These are phyloP conservation scores for Platygyra sinensis DNA, from an alignment of 64 coral and sea anemone genomes.

Conservation along the genomic window DNA sequence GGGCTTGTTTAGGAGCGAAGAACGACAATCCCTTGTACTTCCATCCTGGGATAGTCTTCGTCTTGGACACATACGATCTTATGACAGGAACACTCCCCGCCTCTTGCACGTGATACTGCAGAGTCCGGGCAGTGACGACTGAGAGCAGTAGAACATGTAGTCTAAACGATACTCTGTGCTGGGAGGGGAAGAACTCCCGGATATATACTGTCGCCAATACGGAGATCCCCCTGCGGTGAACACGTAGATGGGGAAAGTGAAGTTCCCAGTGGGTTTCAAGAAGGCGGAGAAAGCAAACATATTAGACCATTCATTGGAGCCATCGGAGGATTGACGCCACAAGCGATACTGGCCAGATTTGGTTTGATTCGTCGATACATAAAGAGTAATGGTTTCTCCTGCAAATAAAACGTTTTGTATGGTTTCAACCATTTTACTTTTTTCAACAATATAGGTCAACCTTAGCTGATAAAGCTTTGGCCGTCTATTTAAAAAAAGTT, in stretches of 20 bases:
- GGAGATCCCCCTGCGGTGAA: constrained; percentile 90
- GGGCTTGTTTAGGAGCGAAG: constrained; percentile 39
- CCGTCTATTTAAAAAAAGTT: background rate
- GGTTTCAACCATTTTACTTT: too few species aligned
- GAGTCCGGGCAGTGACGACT: constrained; percentile 48
- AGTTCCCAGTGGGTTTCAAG: constrained; percentile 56
- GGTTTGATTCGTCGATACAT: constrained; percentile 71
- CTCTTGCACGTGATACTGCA: constrained; percentile 72
- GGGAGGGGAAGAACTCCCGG: constrained; percentile 56
- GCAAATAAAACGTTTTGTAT: background rate
- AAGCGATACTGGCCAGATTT: constrained; percentile 76
- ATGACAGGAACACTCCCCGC: constrained; percentile 86
- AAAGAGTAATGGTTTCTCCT: constrained; percentile 71
- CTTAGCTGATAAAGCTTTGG: background rate
- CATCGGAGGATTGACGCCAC: constrained; percentile 71
- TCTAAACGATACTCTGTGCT: constrained; percentile 91
- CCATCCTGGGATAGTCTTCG: constrained; percentile 80
- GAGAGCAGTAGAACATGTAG: constrained; percentile 88
- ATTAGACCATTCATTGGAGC: constrained; percentile 86
- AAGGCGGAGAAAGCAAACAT: constrained; percentile 71
- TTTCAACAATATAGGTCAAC: too few species aligned
- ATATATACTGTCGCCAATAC: constrained; percentile 93
- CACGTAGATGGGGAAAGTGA: constrained; percentile 87
- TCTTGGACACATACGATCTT: constrained; percentile 75
- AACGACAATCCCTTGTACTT: constrained; percentile 88